phyloP scores from a whole-genome alignment of 2,113 vertebrate species.

The Cyprinus carpio region DNA sequence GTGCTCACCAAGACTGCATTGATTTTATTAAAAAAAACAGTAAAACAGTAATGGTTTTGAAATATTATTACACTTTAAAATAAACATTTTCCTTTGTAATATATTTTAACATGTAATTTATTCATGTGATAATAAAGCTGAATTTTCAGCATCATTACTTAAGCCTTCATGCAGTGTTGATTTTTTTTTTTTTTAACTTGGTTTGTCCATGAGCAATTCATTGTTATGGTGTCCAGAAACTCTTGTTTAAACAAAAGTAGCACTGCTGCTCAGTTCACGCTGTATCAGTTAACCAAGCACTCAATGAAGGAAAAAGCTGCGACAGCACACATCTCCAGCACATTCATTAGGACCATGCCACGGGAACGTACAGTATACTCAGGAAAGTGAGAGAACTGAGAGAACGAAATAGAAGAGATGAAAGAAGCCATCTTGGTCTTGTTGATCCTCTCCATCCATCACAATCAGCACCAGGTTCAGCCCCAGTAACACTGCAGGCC shows the following conservation, averaged over 20 bases:
- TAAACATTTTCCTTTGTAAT: not conserved
- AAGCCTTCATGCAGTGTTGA: not conserved
- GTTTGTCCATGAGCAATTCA: not conserved
- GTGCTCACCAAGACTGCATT: not conserved
- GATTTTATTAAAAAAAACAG: not conserved
- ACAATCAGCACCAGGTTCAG: constrained; percentile 73
- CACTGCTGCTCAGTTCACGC: not conserved
- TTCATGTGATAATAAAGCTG: not conserved
- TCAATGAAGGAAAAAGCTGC: not conserved
- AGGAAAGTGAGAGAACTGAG: not conserved
- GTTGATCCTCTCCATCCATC: constrained; percentile 69
- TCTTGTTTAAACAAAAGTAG: constrained; percentile 1
- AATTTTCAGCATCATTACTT: not conserved
- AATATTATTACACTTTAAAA: not conserved
- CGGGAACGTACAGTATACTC: not conserved
- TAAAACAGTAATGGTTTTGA: not conserved
- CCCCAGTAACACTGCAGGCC: constrained; percentile 74
- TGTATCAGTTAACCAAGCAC: not conserved
- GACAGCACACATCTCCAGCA: constrained; percentile 42
- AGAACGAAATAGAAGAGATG: constrained; percentile 41
- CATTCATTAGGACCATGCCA: not conserved
- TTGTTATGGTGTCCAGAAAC: not conserved
- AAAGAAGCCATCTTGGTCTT: constrained; percentile 55
- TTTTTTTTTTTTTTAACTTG: not conserved
- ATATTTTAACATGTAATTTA: not conserved